These are phyloP conservation scores for Drosophila ironensis DNA, from an alignment of 1,140 invertebrate species.

Conservation along the genomic window DNA sequence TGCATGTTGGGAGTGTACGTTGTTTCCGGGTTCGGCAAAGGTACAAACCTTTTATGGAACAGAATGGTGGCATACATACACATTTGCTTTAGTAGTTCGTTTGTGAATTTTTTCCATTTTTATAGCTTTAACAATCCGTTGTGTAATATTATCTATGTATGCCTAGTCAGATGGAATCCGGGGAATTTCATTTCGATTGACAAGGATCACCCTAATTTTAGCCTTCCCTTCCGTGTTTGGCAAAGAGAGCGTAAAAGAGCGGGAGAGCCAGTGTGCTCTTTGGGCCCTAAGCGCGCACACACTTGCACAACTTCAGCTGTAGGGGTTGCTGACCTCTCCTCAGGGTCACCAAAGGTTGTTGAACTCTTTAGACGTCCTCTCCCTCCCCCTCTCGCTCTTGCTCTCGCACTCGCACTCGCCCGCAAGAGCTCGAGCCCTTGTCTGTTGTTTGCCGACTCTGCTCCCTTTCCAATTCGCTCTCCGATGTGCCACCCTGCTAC, in stretches of 20 bases:
- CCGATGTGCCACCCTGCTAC: not conserved
- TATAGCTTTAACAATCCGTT: too few relatives aligned
- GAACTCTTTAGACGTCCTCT: conserved; percentile 44
- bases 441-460: conserved; percentile 22
- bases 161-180: too few relatives aligned
- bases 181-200: not conserved
- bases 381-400: not conserved
- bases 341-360: conserved; percentile 81
- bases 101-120: too few relatives aligned
- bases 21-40: too few relatives aligned
- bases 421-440: conserved; percentile 11
- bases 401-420: conserved; percentile 11
- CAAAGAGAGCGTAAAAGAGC: conserved; percentile 10
- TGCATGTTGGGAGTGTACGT: too few relatives aligned
- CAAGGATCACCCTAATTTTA: conserved; percentile 26
- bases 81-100: not conserved
- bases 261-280: conserved; percentile 22
- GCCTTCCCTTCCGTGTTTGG: conserved; percentile 42
- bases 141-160: too few relatives aligned
- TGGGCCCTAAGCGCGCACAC: conserved; percentile 28
- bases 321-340: conserved; percentile 82
- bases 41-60: too few relatives aligned
- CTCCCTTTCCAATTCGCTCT: not conserved
- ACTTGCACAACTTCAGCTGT: conserved; percentile 24
- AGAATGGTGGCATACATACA: too few relatives aligned